These are phyloP conservation scores for Drosophila pseudotalamancana DNA, from an alignment of 2,888 invertebrate genomes.

Conservation along the genomic window DNA sequence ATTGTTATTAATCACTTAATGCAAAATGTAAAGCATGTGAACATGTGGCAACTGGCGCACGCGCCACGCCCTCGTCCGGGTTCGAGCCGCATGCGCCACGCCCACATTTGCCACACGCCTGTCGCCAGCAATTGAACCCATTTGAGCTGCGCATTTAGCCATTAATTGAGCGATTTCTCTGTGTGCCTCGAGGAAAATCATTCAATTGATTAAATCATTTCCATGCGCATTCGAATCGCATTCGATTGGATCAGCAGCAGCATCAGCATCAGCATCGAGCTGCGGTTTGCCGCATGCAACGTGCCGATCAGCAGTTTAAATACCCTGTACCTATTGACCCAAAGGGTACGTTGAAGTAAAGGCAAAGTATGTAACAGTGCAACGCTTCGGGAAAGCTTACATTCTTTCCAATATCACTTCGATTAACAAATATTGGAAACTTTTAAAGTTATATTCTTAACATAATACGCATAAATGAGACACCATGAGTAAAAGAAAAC, in stretches of 20 bases:
- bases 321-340: neutral
- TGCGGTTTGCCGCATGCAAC: constrained; percentile 17
- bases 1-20: constrained; percentile 72
- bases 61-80: constrained; percentile 51
- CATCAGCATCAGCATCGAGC: constrained; percentile 8
- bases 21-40: constrained; percentile 42
- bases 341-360: neutral
- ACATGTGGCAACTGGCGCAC: constrained; percentile 40
- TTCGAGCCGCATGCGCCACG: constrained; percentile 22
- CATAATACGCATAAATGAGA: too few relatives aligned
- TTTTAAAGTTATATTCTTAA: too few relatives aligned
- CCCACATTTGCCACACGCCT: constrained; percentile 17
- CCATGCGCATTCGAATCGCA: constrained; percentile 50
- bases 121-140: constrained; percentile 65
- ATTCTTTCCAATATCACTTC: too few relatives aligned
- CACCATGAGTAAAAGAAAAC: too few relatives aligned
- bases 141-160: constrained; percentile 63
- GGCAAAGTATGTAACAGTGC: neutral
- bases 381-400: neutral
- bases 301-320: neutral
- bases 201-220: constrained; percentile 70
- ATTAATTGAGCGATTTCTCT: constrained; percentile 62
- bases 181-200: constrained; percentile 31
- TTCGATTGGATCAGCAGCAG: constrained; percentile 45
- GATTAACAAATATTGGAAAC: too few relatives aligned